A percentile compares a stretch with the other conserved stretches of the same genome.
Conservation (phyloP, 2,888 invertebrate species). For the Aphidoletes aphidimyza region DNA sequence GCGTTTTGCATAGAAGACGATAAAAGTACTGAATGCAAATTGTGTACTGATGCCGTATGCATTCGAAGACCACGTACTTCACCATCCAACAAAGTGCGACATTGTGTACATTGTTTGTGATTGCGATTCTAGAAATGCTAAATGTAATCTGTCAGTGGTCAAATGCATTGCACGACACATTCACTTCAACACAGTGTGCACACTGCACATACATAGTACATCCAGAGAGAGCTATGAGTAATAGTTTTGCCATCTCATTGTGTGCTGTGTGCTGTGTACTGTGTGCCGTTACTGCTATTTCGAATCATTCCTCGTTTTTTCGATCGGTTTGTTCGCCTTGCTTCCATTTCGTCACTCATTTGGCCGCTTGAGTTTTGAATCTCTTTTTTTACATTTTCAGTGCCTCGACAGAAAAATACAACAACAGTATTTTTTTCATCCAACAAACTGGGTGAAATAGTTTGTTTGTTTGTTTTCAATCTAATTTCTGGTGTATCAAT, state of each 20-base stretch:
- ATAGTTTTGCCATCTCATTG: background rate
- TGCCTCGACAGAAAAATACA: background rate
- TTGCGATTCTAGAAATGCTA: constrained; percentile 30
- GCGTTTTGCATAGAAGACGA: background rate
- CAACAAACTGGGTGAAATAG: background rate
- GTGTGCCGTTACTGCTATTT: background rate
- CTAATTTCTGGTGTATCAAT: constrained; percentile 49
- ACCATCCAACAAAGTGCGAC: constrained; percentile 26
- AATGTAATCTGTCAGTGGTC: constrained; percentile 42
- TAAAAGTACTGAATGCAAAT: background rate
- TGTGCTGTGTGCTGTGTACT: background rate
- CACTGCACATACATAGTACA: too few relatives aligned
- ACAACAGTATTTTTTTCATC: too few relatives aligned
- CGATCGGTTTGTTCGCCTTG: background rate
- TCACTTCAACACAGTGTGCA: too few relatives aligned
- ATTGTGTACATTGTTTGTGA: constrained; percentile 37
- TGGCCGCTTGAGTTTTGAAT: background rate
- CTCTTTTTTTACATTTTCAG: background rate
- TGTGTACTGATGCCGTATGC: constrained; percentile 17
- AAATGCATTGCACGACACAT: constrained; percentile 14
- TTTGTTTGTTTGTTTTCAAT: constrained; percentile 28
- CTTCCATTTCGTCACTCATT: constrained; percentile 23
- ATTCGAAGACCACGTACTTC: background rate
- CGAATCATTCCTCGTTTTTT: background rate
- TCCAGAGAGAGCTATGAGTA: too few relatives aligned